Evolutionary conservation across 2,113 vertebrate genomes (phyloP).

Genomic region (Pipra filicauda): DNA sequence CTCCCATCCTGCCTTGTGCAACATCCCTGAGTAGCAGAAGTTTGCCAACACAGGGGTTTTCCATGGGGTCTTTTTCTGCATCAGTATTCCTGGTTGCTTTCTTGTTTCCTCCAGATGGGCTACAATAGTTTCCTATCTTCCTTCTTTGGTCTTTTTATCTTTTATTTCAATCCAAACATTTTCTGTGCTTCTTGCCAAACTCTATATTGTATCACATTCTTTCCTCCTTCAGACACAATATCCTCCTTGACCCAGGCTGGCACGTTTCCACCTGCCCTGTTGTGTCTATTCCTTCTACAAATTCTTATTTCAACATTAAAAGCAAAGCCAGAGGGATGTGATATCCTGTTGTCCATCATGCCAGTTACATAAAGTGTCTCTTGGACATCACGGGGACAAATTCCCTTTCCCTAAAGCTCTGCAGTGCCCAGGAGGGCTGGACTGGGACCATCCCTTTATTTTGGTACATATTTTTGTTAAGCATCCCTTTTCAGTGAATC

Average conservation of each 20-base stretch:
- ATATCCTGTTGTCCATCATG: slow-evolving; percentile 43
- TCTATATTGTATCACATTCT: slow-evolving; percentile 69
- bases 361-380: slow-evolving; percentile 49
- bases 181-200: slow-evolving; percentile 61
- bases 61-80: slow-evolving; percentile 26
- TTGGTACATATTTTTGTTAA: background rate
- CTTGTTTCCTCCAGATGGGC: slow-evolving; percentile 72
- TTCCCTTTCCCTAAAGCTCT: background rate
- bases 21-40: background rate
- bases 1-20: background rate
- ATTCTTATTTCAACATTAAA: slow-evolving; percentile 45
- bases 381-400: background rate
- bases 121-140: slow-evolving; percentile 54
- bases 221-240: slow-evolving; percentile 71
- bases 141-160: slow-evolving; percentile 60
- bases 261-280: slow-evolving; percentile 59
- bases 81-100: slow-evolving; percentile 15
- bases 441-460: background rate
- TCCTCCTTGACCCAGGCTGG: slow-evolving; percentile 68
- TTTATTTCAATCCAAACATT: slow-evolving; percentile 71
- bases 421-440: background rate
- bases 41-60: background rate
- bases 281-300: slow-evolving; percentile 64
- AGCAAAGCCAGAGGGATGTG: slow-evolving; percentile 33
- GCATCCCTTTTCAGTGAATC: background rate